These are phyloP conservation scores for Sarcophaga subvicina DNA, from an alignment of 2,888 invertebrate species.

Conservation along the genomic window DNA sequence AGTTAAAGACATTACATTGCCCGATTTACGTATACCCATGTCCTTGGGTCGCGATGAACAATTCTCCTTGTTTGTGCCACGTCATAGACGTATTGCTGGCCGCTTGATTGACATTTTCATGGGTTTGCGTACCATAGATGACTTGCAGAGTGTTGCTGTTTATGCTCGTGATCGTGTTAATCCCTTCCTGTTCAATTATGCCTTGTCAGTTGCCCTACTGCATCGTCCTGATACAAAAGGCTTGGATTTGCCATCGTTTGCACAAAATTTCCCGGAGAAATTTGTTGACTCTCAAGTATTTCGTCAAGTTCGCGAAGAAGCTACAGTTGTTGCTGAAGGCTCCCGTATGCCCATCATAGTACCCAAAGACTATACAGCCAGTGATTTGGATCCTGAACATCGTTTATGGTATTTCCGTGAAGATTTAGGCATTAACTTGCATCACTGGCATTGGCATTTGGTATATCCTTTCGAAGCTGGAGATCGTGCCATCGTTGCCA, in stretches of 20 bases:
- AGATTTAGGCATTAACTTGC: slow-evolving; percentile 83
- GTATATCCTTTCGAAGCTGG: slow-evolving; percentile 89
- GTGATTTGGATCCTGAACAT: slow-evolving; percentile 89
- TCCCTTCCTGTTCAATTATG: slow-evolving; percentile 91
- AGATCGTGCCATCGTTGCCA: slow-evolving; percentile 83
- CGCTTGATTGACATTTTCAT: slow-evolving; percentile 87
- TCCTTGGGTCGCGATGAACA: slow-evolving; percentile 85
- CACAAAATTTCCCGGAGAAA: slow-evolving; percentile 86
- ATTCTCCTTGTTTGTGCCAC: slow-evolving; percentile 88
- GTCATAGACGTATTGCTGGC: slow-evolving; percentile 86
- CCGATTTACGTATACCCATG: slow-evolving; percentile 85
- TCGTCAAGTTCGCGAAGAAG: slow-evolving; percentile 83
- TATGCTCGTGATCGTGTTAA: slow-evolving; percentile 89
- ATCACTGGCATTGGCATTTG: slow-evolving; percentile 84
- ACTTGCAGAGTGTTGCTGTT: slow-evolving; percentile 86
- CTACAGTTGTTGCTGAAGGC: slow-evolving; percentile 84
- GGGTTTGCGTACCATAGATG: slow-evolving; percentile 87
- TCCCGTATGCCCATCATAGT: slow-evolving; percentile 85
- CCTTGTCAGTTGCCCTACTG: slow-evolving; percentile 88
- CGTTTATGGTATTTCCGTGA: slow-evolving; percentile 84
- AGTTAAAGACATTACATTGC: slow-evolving; percentile 85
- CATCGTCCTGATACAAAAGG: slow-evolving; percentile 86
- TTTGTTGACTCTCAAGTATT: slow-evolving; percentile 86
- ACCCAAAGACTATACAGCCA: slow-evolving; percentile 89
- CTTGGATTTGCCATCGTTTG: slow-evolving; percentile 84